Conservation (phyloP, 37 sponge, comb jelly and placozoan species). For the Bolinopsis microptera region DNA sequence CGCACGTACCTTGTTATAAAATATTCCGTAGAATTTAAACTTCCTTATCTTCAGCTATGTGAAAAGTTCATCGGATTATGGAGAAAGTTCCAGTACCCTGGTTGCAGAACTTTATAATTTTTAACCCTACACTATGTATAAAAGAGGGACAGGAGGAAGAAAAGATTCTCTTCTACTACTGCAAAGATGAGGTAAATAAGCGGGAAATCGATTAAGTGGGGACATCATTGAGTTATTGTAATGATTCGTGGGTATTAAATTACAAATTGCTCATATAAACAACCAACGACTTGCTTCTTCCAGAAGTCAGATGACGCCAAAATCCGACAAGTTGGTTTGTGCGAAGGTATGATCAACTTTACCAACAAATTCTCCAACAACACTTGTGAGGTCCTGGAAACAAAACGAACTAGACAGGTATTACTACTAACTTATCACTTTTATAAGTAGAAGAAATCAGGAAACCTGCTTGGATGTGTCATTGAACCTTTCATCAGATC, state of each 20-base stretch:
- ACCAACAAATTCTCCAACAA: conserved; percentile 60
- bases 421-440: background rate
- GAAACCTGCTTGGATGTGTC: background rate
- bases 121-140: conserved; percentile 47
- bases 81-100: conserved; percentile 1
- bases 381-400: conserved; percentile 39
- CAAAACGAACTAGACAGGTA: conserved; percentile 48
- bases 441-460: background rate
- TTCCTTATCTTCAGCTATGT: conserved; percentile 8
- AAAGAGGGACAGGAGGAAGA: conserved; percentile 77
- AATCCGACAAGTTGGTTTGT: conserved; percentile 80
- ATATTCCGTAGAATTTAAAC: background rate
- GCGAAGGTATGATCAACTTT: conserved; percentile 85
- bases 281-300: background rate
- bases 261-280: background rate
- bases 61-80: background rate
- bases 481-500: too few relatives aligned
- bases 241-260: background rate
- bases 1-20: background rate
- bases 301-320: conserved; percentile 70
- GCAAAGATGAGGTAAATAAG: conserved; percentile 68
- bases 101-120: conserved; percentile 23
- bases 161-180: conserved; percentile 82
- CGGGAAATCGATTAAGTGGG: too few relatives aligned
- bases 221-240: background rate